phyloP scores from a whole-genome alignment of 2,113 vertebrate species.

The Phalacrocorax carbo region DNA sequence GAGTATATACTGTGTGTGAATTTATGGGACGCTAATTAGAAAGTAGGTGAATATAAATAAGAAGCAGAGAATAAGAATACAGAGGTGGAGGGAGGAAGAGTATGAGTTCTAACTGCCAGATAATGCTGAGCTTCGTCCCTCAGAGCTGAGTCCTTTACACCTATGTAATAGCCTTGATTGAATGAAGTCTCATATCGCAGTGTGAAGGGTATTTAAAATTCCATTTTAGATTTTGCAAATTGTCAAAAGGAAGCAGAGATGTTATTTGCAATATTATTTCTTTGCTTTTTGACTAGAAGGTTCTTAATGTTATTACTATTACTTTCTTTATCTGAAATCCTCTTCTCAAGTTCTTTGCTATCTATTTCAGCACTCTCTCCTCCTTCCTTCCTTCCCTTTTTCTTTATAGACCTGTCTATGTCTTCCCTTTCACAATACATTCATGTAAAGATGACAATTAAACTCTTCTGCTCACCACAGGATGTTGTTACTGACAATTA shows the following conservation, averaged over 20 bases:
- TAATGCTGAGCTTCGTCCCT: neutral
- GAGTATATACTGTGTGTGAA: neutral
- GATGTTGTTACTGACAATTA: slow-evolving; percentile 58
- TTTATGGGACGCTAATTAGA: neutral
- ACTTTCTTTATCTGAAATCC: neutral
- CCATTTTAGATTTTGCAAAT: neutral
- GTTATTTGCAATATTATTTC: neutral
- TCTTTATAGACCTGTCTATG: neutral
- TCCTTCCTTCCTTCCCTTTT: neutral
- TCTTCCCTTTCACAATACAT: slow-evolving; percentile 31
- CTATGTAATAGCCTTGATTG: neutral
- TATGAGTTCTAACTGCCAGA: neutral
- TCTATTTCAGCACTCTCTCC: neutral
- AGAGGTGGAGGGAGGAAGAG: neutral
- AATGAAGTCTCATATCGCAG: neutral
- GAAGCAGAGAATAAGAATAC: neutral
- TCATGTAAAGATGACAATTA: neutral
- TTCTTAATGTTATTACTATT: neutral
- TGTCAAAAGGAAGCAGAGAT: neutral
- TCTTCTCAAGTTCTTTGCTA: neutral
- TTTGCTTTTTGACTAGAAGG: neutral
- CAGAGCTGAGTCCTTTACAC: neutral
- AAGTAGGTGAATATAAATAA: neutral
- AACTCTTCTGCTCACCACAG: slow-evolving; percentile 33
- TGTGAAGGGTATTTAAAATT: neutral